A percentile compares a stretch with the other conserved stretches of the same genome.
Evolutionary conservation across 1,140 invertebrate genomes (phyloP).

Genomic region (Ruditapes philippinarum): DNA sequence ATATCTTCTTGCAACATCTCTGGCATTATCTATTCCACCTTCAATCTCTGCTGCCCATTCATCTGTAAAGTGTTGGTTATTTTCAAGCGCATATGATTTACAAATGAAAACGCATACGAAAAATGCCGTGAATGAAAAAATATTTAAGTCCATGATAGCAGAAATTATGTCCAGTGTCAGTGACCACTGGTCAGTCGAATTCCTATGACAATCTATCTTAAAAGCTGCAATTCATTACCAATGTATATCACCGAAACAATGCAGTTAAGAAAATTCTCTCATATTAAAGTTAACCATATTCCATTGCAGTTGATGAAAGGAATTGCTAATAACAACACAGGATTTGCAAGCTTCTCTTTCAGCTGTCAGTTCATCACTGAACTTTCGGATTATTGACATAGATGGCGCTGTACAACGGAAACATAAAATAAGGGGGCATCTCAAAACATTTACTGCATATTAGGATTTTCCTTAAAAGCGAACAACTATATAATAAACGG

Average conservation of each 20-base stretch:
- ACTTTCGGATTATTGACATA: slow-evolving; percentile 52
- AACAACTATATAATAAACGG: no score
- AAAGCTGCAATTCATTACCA: neutral
- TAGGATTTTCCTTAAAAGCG: no score
- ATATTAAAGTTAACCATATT: slow-evolving; percentile 41
- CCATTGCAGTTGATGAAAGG: slow-evolving; percentile 15
- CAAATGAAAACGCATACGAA: neutral
- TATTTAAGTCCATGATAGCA: slow-evolving; percentile 14
- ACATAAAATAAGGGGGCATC: neutral
- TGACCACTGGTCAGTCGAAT: neutral
- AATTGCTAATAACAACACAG: neutral
- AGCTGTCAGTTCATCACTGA: slow-evolving; percentile 55
- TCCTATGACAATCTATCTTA: neutral
- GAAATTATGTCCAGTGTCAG: neutral
- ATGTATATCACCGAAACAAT: neutral
- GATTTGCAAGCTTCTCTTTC: slow-evolving; percentile 3
- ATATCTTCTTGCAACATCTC: slow-evolving; percentile 32
- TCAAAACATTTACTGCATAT: slow-evolving; percentile 1
- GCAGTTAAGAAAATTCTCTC: neutral
- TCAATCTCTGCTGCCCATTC: slow-evolving; percentile 53
- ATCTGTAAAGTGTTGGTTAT: slow-evolving; percentile 27
- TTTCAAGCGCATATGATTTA: neutral
- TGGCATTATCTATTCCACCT: slow-evolving; percentile 40
- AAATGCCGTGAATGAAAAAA: neutral
- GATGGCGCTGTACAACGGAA: slow-evolving; percentile 46